Evolutionary conservation across 2,113 vertebrate species (phyloP), one percentile per base, ranked within the genome.

Genomic region (Crotalus tigris): DNA sequence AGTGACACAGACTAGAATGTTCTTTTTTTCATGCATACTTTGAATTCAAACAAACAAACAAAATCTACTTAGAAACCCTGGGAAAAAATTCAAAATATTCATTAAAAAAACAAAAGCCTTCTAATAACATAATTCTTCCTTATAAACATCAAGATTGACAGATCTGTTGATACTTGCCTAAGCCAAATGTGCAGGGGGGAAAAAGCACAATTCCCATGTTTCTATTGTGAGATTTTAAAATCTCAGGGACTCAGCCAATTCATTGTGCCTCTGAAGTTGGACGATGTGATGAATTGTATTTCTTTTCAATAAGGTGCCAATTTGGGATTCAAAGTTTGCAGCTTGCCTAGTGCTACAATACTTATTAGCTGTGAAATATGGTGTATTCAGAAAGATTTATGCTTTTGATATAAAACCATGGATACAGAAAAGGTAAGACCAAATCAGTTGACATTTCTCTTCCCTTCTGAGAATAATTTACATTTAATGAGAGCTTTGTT

Each of bases 401-500:
- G 51, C 85, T 93, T 93, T 46, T 85, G 58, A 53, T 39, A 92
- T 64, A 94, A 96, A 96, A 86, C 39, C 55, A 93, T 90, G 91
- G 12, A 44, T 92, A 92, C 55, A 89, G 87, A 91, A 95, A 96
- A 19, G 12, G 85, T 81, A 94, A 95, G 33, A 46, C 44, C 23
- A 90, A 55, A 95, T 87, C 5, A 69, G 26, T 94, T 11, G 59
- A 92, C 8, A 57, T 91, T 94, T 96, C 0, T 69, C 29, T 49
- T 94, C 59, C 21, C 55, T 49, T 53, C 23, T 89, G 88, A 93
- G 19, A 2, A 39, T 81, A 95, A 95, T 93, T 96, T 95, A 75
- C 33, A 85, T 93, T 93, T 95, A 94, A 94, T 92, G 0, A 69
- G 49, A 12, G 1, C 54, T 94, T 94, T 87, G 57, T 92, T 92